Conservation (phyloP, 2,888 invertebrate genomes). For the Panzeria rudis region DNA sequence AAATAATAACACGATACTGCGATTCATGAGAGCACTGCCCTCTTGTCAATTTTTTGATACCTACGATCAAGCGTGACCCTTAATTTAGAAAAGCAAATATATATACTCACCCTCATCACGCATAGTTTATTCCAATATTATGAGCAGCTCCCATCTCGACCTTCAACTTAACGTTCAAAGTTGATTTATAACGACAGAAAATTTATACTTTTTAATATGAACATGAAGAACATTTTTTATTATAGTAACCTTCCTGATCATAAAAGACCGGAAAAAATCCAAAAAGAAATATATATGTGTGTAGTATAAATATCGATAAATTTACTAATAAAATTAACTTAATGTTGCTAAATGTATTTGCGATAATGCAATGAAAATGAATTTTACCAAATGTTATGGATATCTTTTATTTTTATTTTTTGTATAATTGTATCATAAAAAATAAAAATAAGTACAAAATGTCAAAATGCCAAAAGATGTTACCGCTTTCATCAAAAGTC, state of each 20-base stretch:
- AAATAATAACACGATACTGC: no score
- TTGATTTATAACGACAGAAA: no score
- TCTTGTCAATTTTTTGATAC: conserved; percentile 18
- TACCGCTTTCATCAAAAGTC: conserved; percentile 62
- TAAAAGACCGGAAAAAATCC: conserved; percentile 34
- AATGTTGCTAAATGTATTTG: conserved; percentile 82
- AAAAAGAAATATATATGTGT: not conserved
- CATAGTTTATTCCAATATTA: no score
- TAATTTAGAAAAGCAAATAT: no score
- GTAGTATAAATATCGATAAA: conserved; percentile 63
- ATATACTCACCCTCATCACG: no score
- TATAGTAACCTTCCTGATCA: conserved; percentile 48
- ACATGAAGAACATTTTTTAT: conserved; percentile 44
- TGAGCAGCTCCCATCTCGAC: no score
- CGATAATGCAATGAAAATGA: conserved; percentile 79
- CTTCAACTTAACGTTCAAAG: no score
- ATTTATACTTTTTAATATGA: conserved; percentile 42
- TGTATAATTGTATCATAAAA: conserved; percentile 68
- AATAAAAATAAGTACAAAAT: conserved; percentile 51
- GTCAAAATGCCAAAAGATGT: conserved; percentile 58
- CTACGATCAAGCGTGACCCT: no score
- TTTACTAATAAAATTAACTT: conserved; percentile 74
- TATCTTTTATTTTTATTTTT: conserved; percentile 33
- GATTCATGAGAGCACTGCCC: no score
- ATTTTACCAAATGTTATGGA: conserved; percentile 73